A percentile compares a stretch with the other conserved stretches of the same genome.
phyloP scores from a whole-genome alignment of 2,888 invertebrate species.

The Petrophora chlorosata region DNA sequence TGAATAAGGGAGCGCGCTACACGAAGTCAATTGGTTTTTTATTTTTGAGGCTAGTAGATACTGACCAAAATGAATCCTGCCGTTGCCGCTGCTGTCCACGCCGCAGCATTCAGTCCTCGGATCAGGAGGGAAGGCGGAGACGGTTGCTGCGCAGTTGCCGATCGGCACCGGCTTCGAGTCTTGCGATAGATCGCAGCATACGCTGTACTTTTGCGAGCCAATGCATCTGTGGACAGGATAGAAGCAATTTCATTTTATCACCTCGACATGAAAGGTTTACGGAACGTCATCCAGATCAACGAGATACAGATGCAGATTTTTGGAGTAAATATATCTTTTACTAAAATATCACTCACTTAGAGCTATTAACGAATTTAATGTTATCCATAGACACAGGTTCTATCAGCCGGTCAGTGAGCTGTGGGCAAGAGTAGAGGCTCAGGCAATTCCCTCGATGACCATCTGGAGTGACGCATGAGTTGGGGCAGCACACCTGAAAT shows the following conservation, averaged over 20 bases:
- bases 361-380: conserved; percentile 20
- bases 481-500: conserved; percentile 23
- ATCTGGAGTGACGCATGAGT: conserved; percentile 45
- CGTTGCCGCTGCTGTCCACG: conserved; percentile 37
- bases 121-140: conserved; percentile 50
- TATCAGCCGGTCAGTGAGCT: conserved; percentile 35
- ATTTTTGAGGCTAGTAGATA: background rate
- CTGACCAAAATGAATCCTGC: conserved; percentile 39
- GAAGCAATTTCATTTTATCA: no score
- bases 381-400: conserved; percentile 20
- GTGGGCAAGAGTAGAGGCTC: conserved; percentile 42
- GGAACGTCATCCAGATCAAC: no score
- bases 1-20: background rate
- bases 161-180: background rate
- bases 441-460: conserved; percentile 45
- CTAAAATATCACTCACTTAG: conserved; percentile 29
- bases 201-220: conserved; percentile 45
- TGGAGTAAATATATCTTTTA: no score
- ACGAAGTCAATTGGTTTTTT: background rate
- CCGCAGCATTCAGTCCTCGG: conserved; percentile 60
- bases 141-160: conserved; percentile 30
- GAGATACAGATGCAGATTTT: no score
- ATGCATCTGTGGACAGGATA: conserved; percentile 45
- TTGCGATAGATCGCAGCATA: conserved; percentile 55
- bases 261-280: no score